Base-by-base conservation (phyloP, 2,113 vertebrate genomes). In the Dasyurus viverrinus region DNA sequence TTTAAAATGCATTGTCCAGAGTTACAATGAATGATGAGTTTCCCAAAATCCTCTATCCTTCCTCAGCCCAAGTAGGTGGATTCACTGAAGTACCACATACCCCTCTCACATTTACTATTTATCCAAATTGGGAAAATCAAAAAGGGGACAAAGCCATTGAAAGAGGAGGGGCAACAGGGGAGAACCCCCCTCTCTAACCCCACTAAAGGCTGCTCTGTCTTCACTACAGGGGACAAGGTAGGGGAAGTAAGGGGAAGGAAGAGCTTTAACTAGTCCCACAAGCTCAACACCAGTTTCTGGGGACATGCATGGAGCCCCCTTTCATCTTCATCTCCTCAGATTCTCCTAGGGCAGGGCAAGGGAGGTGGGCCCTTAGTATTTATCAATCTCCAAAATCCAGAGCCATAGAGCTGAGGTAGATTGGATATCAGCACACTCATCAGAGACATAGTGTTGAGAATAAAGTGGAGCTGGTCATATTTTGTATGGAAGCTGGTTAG, bases 401-500 rank as follows among this genome's bases (percentile, higher is more conserved):
- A 99, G 47, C 99, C 99, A 0, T 99, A 98, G 52, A 99, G 93
- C 97, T 99, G 99, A 92, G 99, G 99, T 94, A 99, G 98, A 96
- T 99, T 99, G 97, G 99, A 99, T 96, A 99, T 99, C 95, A 99
- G 98, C 97, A 99, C 99, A 0, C 98, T 99, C 98, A 99, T 98
- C 54, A 99, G 93, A 90, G 99, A 99, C 98, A 99, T 98, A 1
- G 99, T 99, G 98, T 99, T 99, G 98, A 99, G 98, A 54, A 99
- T 90, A 96, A 99, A 99, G 94, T 99, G 99, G 96, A 98, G 90
- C 96, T 98, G 98, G 98, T 99, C 99, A 0, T 99, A 99, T 98
- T 99, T 99, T 23, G 99, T 99, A 96, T 99, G 99, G 98, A 99
- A 99, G 98, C 99, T 99, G 97, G 99, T 99, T 97, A 99, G 98